Evolutionary conservation across 1,140 invertebrate genomes (phyloP).

Genomic region (Thaumatotibia leucotreta): DNA sequence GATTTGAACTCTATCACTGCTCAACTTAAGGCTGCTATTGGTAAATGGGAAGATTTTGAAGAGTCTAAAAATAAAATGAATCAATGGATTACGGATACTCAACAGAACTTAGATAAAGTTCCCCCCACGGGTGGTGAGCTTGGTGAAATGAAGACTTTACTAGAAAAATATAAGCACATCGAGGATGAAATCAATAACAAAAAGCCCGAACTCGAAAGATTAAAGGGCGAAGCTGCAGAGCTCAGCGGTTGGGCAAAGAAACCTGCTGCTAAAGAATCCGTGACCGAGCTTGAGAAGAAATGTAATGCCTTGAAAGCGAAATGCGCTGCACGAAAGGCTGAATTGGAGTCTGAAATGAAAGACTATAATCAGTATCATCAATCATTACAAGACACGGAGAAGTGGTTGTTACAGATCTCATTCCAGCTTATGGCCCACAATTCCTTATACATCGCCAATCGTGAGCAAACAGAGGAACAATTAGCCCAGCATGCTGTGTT

Average conservation of each 20-base stretch:
- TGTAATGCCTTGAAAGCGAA: constrained; percentile 80
- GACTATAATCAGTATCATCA: constrained; percentile 93
- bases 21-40: constrained; percentile 85
- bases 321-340: constrained; percentile 79
- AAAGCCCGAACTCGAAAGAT: constrained; percentile 83
- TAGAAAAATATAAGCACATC: constrained; percentile 90
- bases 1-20: constrained; percentile 87
- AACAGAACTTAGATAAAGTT: constrained; percentile 79
- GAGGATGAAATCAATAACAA: constrained; percentile 86
- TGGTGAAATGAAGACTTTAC: constrained; percentile 92
- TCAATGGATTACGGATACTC: constrained; percentile 83
- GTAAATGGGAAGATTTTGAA: constrained; percentile 89
- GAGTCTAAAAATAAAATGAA: constrained; percentile 83
- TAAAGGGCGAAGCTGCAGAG: constrained; percentile 84
- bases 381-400: constrained; percentile 94
- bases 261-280: constrained; percentile 78
- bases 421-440: constrained; percentile 98
- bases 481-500: constrained; percentile 90
- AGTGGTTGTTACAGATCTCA: constrained; percentile 95
- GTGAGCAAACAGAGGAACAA: constrained; percentile 93
- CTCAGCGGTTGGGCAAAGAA: constrained; percentile 83
- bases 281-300: constrained; percentile 80
- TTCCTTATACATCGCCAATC: constrained; percentile 93
- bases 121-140: constrained; percentile 88
- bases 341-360: constrained; percentile 87